Evolutionary conservation across 2,888 invertebrate species (phyloP), one percentile per base, ranked within the genome.

Genomic region (Andrena praecox): DNA sequence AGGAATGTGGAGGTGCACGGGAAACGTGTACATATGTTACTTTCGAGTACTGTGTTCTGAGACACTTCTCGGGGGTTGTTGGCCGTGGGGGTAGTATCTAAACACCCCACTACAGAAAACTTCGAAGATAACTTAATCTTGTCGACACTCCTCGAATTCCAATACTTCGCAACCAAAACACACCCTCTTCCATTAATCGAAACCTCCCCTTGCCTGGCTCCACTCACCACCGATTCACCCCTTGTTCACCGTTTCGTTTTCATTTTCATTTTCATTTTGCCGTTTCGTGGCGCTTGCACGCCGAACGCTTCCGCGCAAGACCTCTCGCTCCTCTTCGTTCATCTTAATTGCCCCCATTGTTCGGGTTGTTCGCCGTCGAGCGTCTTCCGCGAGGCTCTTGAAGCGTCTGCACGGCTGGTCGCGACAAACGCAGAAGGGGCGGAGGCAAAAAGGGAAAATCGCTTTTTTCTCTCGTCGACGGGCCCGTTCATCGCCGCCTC

Each of bases 281-380:
- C 42, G 42, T 42, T 16, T 42, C 42, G 42, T 1, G 42, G 5
- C 50, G 5, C 6, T 29, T 31, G 48, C 42, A 2, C 62, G 52
- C 33, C 48, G 62, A 72, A 48, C 63, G 62, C 63, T 69, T 56
- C 63, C 78, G 67, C 62, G 76, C 24, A 54, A 24, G 42, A 62
- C 63, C 62, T 54, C 31, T 56, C 63, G 60, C 24, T 68, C 31
- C 63, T 50, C 62, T 70, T 54, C 68, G 42, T 16, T 42, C 54
- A 70, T 81, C 83, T 81, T 83, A 81, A 83, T 83, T 83, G 83
- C 73, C 81, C 42, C 77, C 33, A 81, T 83, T 83, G 81, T 83
- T 77, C 73, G 63, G 77, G 77, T 70, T 62, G 66, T 70, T 81
- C 80, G 71, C 16, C 70, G 77, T 64, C 56, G 71, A 33, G 42